Evolutionary conservation across 2,888 invertebrate species (phyloP).

Genomic region (Limenitis camilla): DNA sequence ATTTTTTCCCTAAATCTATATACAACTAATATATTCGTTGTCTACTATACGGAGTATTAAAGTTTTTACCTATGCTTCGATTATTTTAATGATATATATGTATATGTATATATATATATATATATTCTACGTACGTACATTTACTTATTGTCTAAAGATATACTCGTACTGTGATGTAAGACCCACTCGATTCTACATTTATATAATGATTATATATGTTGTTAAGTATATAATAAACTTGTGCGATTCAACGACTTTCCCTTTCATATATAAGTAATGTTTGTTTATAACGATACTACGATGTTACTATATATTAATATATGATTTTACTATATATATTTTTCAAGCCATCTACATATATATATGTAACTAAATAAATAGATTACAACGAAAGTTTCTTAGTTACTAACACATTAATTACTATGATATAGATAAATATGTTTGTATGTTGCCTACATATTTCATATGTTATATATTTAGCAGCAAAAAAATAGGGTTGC

Average conservation of each 20-base stretch:
- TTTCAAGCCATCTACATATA: neutral
- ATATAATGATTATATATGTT: too few relatives aligned
- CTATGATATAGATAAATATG: neutral
- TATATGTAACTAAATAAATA: neutral
- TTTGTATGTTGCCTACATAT: too few relatives aligned
- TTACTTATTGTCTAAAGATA: too few relatives aligned
- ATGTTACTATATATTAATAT: neutral
- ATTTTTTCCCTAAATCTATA: constrained; percentile 37
- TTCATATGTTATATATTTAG: too few relatives aligned
- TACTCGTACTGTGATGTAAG: too few relatives aligned
- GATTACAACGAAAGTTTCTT: too few relatives aligned
- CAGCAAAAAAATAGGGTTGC: too few relatives aligned
- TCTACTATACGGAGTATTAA: constrained; percentile 20
- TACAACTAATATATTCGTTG: constrained; percentile 26
- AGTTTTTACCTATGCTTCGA: constrained; percentile 16
- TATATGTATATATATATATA: too few relatives aligned
- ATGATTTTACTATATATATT: too few relatives aligned
- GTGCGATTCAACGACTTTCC: constrained; percentile 4
- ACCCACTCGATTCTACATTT: too few relatives aligned
- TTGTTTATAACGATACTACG: constrained; percentile 1
- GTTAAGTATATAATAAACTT: neutral
- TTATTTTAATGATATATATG: neutral
- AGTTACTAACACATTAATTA: neutral
- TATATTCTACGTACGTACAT: too few relatives aligned
- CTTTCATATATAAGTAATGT: constrained; percentile 2